Evolutionary conservation across 2,113 vertebrate species (phyloP).

Genomic region (Gobius niger): DNA sequence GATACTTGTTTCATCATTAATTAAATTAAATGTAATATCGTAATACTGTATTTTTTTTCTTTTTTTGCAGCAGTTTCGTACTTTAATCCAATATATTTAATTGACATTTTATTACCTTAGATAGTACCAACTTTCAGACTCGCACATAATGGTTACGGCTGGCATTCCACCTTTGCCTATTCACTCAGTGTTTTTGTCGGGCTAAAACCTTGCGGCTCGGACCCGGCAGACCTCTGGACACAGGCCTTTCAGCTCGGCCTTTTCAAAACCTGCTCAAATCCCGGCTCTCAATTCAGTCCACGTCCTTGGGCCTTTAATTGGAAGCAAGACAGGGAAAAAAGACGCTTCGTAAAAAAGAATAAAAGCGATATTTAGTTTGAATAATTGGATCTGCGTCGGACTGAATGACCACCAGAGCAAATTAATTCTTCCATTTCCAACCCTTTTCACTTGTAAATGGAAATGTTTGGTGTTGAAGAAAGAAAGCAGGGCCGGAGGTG

Average conservation of each 20-base stretch:
- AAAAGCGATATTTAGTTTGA: slow-evolving; percentile 8
- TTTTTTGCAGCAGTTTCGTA: background rate
- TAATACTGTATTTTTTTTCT: too few species aligned
- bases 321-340: slow-evolving; percentile 31
- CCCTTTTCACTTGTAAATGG: slow-evolving; percentile 6
- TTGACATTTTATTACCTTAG: background rate
- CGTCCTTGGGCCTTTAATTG: slow-evolving; percentile 46
- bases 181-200: background rate
- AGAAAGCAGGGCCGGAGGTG: background rate
- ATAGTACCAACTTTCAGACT: background rate
- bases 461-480: slow-evolving; percentile 8
- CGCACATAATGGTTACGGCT: background rate
- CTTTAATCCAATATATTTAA: background rate
- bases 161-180: slow-evolving; percentile 17
- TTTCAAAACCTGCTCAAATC: slow-evolving; percentile 4
- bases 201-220: slow-evolving; percentile 29
- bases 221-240: slow-evolving; percentile 23
- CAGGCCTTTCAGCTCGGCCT: slow-evolving; percentile 16
- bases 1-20: too few species aligned
- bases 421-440: slow-evolving; percentile 2
- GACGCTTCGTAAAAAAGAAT: slow-evolving; percentile 6
- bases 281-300: slow-evolving; percentile 2
- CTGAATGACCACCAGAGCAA: slow-evolving; percentile 13
- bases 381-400: slow-evolving; percentile 2
- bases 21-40: too few species aligned